Evolutionary conservation across 2,888 invertebrate species (phyloP).

Genomic region (Ceriagrion tenellum): DNA sequence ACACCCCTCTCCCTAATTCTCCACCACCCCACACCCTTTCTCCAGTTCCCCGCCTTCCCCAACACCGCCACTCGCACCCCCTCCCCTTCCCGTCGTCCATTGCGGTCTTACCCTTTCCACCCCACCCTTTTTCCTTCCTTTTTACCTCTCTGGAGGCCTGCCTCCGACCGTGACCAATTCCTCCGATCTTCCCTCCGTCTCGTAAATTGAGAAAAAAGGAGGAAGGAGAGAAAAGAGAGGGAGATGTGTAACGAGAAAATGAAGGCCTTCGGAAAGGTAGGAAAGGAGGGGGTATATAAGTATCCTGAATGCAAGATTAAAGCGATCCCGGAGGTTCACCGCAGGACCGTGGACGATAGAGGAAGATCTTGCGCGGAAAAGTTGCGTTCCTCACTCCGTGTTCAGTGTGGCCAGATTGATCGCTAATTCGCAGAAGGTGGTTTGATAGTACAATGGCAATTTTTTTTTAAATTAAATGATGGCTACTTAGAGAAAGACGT

Average conservation of each 20-base stretch:
- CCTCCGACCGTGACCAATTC: slow-evolving; percentile 59
- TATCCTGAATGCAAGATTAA: slow-evolving; percentile 44
- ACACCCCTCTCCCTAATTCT: background rate
- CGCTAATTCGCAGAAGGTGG: too few relatives aligned
- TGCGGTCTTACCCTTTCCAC: background rate
- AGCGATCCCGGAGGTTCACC: background rate
- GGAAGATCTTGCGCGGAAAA: background rate
- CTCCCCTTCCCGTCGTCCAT: background rate
- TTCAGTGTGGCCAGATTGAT: too few relatives aligned
- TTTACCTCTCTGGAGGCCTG: background rate
- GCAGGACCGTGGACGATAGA: background rate
- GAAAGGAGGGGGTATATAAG: background rate
- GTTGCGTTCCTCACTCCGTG: background rate
- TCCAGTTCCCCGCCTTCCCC: background rate
- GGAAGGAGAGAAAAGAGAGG: background rate
- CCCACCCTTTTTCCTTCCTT: background rate
- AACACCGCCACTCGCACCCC: too few relatives aligned
- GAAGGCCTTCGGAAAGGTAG: background rate
- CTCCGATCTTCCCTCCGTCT: background rate
- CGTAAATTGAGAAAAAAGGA: slow-evolving; percentile 52
- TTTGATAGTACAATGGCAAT: too few relatives aligned
- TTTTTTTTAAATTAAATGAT: too few relatives aligned
- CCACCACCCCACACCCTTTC: background rate
- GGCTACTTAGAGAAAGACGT: too few relatives aligned
- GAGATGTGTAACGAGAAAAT: slow-evolving; percentile 42